These are phyloP conservation scores for Patella ulyssiponensis DNA, from an alignment of 2,888 invertebrate species.

Conservation along the genomic window DNA sequence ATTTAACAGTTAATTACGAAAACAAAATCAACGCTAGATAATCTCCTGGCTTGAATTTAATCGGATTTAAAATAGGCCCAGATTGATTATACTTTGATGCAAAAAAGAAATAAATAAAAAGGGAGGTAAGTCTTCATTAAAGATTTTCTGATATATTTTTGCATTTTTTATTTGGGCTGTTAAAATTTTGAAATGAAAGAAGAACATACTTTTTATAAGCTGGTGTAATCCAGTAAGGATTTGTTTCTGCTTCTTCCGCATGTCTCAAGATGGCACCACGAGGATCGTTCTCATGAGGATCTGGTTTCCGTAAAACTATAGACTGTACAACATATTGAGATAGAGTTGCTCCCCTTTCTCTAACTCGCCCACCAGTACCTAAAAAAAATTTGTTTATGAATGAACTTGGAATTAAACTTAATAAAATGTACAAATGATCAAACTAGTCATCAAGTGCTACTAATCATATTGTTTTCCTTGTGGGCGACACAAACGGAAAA, in stretches of 20 bases:
- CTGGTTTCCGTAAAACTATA: constrained; percentile 87
- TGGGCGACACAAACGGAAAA: not conserved
- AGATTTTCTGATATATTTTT: too few species aligned
- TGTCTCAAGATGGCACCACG: constrained; percentile 94
- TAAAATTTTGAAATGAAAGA: too few species aligned
- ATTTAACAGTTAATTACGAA: too few species aligned
- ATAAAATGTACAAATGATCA: not conserved
- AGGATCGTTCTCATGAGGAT: constrained; percentile 80
- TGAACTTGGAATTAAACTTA: not conserved
- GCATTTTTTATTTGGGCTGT: too few species aligned
- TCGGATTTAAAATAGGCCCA: too few species aligned
- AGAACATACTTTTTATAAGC: constrained; percentile 64
- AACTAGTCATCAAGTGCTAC: not conserved
- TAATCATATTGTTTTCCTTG: not conserved
- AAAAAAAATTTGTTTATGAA: not conserved
- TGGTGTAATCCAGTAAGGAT: constrained; percentile 87
- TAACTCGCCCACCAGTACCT: constrained; percentile 88
- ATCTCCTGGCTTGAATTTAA: too few species aligned
- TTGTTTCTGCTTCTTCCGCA: constrained; percentile 94
- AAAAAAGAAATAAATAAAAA: too few species aligned
- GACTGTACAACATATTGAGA: constrained; percentile 97
- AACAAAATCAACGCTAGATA: too few species aligned
- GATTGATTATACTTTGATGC: too few species aligned
- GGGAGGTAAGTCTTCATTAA: too few species aligned
- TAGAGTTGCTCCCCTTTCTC: constrained; percentile 93